These are phyloP conservation scores for Apamea crenata DNA, from an alignment of 2,888 invertebrate genomes.

Conservation along the genomic window DNA sequence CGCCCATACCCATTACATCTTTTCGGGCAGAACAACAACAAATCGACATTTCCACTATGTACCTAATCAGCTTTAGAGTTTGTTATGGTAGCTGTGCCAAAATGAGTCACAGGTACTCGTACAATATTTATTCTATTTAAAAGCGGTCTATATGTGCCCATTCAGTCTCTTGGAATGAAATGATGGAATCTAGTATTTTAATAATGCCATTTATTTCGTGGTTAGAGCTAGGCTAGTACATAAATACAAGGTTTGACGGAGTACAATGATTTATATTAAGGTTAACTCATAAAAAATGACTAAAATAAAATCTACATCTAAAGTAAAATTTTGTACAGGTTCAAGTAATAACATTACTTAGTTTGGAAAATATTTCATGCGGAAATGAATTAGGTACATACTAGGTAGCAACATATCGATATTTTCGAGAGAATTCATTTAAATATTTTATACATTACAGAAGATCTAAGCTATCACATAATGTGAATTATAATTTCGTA, in stretches of 20 bases:
- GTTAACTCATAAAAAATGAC: constrained; percentile 85
- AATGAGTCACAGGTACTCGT: constrained; percentile 40
- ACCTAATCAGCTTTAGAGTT: constrained; percentile 8
- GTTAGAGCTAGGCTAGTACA: constrained; percentile 87
- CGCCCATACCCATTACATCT: not conserved
- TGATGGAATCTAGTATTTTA: constrained; percentile 65
- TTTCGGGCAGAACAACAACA: not conserved
- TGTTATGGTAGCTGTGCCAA: constrained; percentile 40
- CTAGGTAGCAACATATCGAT: constrained; percentile 75
- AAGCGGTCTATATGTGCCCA: constrained; percentile 19
- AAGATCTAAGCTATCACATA: constrained; percentile 89
- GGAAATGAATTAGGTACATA: constrained; percentile 78
- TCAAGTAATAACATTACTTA: constrained; percentile 72
- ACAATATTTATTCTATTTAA: constrained; percentile 26
- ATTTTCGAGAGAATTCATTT: constrained; percentile 76
- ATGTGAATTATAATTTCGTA: constrained; percentile 83
- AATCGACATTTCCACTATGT: not conserved
- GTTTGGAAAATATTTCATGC: constrained; percentile 68
- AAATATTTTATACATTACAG: constrained; percentile 80
- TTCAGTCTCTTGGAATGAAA: constrained; percentile 36
- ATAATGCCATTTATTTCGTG: constrained; percentile 88
- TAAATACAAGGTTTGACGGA: constrained; percentile 82
- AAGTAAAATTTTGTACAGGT: constrained; percentile 86
- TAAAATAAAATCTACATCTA: constrained; percentile 81
- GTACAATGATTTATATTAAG: constrained; percentile 82